Evolutionary conservation across 2,113 vertebrate genomes (phyloP), one percentile per base, ranked within the genome.

Genomic region (Tichodroma muraria): DNA sequence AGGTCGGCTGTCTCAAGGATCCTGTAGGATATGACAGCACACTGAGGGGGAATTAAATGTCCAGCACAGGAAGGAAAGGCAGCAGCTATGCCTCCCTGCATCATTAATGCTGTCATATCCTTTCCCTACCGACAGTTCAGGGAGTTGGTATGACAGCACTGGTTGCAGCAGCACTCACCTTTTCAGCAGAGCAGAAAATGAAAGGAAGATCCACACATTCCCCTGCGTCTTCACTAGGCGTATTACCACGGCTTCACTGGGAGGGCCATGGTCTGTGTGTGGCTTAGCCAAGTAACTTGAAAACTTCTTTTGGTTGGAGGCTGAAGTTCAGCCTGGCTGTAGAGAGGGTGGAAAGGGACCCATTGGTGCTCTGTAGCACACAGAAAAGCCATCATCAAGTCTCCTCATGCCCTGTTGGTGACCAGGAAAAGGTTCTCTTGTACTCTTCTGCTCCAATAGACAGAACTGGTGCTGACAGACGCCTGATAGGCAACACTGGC

Each of bases 221-320:
- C 4, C 35, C 33, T 85, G 57, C 2, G 0, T 28, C 64, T 84
- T 66, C 2, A 2, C 15, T 28, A 60, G 8, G 31, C 4, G 0
- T 2, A 4, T 0, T 1, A 64, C 18, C 2, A 13, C 44, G 80
- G 47, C 20, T 85, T 71, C 35, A 50, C 25, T 35, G 38, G 18
- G 20, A 71, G 23, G 28, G 4, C 2, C 0, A 1, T 9, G 6
- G 28, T 49, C 31, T 0, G 0, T 12, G 8, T 4, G 30, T 2
- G 1, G n/a, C 61, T 33, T 0, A 1, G n/a, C 10, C 47, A 54
- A 69, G 40, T 31, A 52, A n/a, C 16, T 23, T 60, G 47, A 60
- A 71, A 79, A 53, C 11, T 23, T 84, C 42, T 3, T 8, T 28
- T 7, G 3, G 19, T 15, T 69, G 70, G 57, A 93, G 57, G 30